Conservation (phyloP, 2,113 vertebrate species). For the Panthera tigris region DNA sequence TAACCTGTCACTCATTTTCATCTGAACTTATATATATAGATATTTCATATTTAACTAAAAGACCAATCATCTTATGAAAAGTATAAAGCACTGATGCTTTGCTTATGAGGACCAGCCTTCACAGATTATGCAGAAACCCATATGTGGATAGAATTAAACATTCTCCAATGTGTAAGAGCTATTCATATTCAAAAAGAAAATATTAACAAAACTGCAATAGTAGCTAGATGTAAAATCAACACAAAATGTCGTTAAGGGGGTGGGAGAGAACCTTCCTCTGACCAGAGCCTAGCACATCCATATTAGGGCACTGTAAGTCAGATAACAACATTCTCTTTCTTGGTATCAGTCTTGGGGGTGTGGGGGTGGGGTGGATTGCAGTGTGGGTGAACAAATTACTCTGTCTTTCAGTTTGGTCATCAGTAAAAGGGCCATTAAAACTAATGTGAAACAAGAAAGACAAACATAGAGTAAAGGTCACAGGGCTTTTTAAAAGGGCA, state of each 20-base stretch:
- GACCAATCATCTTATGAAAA: neutral
- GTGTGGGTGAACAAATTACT: neutral
- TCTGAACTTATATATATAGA: neutral
- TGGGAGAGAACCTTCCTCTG: fast-evolving
- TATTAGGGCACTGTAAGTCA: neutral
- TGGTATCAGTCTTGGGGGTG: neutral
- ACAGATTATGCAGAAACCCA: neutral
- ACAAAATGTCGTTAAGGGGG: neutral
- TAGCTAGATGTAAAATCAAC: neutral
- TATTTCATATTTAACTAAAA: neutral
- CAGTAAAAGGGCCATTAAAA: neutral
- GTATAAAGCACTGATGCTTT: neutral
- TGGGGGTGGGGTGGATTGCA: fast-evolving
- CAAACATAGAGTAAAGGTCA: neutral
- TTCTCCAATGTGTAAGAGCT: neutral
- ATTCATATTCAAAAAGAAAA: constrained; percentile 34
- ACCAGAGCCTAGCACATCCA: neutral
- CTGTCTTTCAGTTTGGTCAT: constrained; percentile 6
- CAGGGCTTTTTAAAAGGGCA: neutral
- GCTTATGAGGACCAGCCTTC: neutral
- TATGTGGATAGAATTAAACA: neutral
- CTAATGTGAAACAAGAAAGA: neutral
- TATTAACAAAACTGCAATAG: neutral
- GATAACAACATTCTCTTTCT: neutral
- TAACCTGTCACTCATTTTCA: neutral